Base-by-base conservation (phyloP, 2,797 vertebrate species). In the Uromys caudimaculatus region DNA sequence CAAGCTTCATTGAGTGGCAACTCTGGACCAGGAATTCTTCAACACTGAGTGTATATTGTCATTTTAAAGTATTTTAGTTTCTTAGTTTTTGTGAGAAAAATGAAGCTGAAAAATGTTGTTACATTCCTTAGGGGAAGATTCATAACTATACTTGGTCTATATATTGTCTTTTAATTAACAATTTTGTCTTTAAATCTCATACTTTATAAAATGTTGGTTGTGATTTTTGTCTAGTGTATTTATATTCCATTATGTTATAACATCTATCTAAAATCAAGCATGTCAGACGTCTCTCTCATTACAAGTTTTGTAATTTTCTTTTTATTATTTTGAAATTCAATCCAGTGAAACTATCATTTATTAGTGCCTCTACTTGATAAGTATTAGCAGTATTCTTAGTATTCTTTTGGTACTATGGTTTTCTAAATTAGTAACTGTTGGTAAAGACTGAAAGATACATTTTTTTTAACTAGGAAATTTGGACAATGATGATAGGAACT, bases 151-250 rank as follows among this genome's bases (percentile, higher is more conserved):
- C 44, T 73, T 73, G 6, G 13, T 50, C 12, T 62, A 47, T 35
- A 62, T 6, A 8, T 73, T 69, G 32, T 73, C 8, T 23, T 52
- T 88, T 85, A 54, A 38, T 90, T 64, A 7, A 52, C 0, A 24
- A 38, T 56, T 76, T 91, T 86, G 84, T 71, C 41, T 90, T 11
- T 82, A 64, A 88, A 32, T 77, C 69, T n/a, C 75, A 4, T 88
- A 35, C 41, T 76, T 10, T 13, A 41, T 77, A 94, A 89, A 84
- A 90, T n/a, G 32, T 79, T 81, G 13, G 76, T 91, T 95, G 86
- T 50, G 0, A 17, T 93, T 27, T 1, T 1, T 69, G 52, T 54
- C 54, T 89, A 58, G n/a, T 90, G 32, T 82, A 62, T 64, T 89
- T 76, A 82, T 41, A 75, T 38, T 52, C 50, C 2, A 24, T 85